These are phyloP conservation scores for Euproctis similis DNA, from an alignment of 2,888 invertebrate species.

Conservation along the genomic window DNA sequence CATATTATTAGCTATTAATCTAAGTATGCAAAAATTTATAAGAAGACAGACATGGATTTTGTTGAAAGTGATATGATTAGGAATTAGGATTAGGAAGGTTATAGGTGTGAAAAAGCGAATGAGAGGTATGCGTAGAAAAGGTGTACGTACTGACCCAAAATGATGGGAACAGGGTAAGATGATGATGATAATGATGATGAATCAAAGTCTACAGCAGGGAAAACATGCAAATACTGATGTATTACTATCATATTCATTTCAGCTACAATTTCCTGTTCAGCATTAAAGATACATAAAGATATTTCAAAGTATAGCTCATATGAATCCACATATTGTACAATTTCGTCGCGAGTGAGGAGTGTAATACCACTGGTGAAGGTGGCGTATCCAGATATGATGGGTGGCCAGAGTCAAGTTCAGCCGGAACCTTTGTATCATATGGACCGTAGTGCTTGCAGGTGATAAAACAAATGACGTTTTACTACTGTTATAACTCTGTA, in stretches of 20 bases:
- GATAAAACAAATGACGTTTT: constrained; percentile 3
- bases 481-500: too few relatives aligned
- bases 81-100: too few relatives aligned
- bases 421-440: constrained; percentile 78
- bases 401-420: constrained; percentile 69
- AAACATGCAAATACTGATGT: too few relatives aligned
- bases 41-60: too few relatives aligned
- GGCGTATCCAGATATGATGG: constrained; percentile 83
- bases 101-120: too few relatives aligned
- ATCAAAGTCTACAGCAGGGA: too few relatives aligned
- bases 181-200: too few relatives aligned
- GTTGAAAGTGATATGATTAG: too few relatives aligned
- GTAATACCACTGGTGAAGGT: constrained; percentile 83
- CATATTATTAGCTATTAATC: too few relatives aligned
- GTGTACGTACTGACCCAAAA: not conserved
- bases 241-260: constrained; percentile 2
- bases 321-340: constrained; percentile 63
- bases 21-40: too few relatives aligned
- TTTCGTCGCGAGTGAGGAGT: constrained; percentile 76
- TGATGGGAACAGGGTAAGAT: too few relatives aligned
- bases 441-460: constrained; percentile 68
- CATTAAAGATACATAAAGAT: constrained; percentile 65
- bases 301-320: constrained; percentile 53
- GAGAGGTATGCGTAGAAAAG: not conserved
- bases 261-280: constrained; percentile 60